Conservation (phyloP, 2,113 vertebrate species). For the Colius striatus region DNA sequence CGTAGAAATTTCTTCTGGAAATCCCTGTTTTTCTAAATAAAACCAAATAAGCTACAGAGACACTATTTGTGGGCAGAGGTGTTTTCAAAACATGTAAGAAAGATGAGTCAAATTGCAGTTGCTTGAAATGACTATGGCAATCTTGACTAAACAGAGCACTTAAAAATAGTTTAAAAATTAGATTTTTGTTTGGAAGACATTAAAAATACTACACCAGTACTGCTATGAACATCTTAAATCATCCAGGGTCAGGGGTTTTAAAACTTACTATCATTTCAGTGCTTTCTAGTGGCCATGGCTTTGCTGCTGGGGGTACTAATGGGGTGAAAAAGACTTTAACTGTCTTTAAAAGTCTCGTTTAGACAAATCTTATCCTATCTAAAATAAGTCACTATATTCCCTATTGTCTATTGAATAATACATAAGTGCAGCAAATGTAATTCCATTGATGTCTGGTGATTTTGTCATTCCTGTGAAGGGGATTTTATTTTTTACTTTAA, state of each 20-base stretch:
- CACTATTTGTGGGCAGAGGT: background rate
- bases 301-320: background rate
- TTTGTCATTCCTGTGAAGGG: slow-evolving; percentile 9
- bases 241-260: rapidly evolving
- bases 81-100: background rate
- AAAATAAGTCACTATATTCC: slow-evolving; percentile 28
- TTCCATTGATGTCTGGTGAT: slow-evolving; percentile 9
- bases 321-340: background rate
- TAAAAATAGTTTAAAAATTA: background rate
- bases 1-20: background rate
- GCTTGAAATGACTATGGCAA: background rate
- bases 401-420: slow-evolving; percentile 31
- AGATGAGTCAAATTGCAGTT: background rate
- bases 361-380: slow-evolving; percentile 4
- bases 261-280: background rate
- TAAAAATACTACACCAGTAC: background rate
- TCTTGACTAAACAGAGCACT: background rate
- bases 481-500: slow-evolving; percentile 29
- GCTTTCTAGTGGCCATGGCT: background rate
- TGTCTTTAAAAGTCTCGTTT: background rate
- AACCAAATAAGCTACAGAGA: background rate
- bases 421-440: slow-evolving; percentile 9
- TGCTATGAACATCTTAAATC: background rate
- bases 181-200: background rate
- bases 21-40: background rate